Base-by-base conservation (phyloP, 2,113 vertebrate species). In the Seriola rivoliana region DNA sequence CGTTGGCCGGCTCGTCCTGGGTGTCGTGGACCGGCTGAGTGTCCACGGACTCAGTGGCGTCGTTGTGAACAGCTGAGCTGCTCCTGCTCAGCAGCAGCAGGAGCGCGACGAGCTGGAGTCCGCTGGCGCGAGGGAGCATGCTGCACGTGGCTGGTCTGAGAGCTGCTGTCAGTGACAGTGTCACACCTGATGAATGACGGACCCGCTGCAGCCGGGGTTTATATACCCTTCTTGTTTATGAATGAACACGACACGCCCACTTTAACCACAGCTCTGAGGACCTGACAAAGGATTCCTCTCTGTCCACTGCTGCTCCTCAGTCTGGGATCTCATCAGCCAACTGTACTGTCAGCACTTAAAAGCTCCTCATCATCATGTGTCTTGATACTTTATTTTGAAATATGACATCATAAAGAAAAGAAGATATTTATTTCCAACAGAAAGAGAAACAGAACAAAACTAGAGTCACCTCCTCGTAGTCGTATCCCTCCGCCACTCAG, bases 41-140 rank as follows among this genome's bases (percentile, higher is more conserved):
- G 1, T 32, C 5, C 8, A 68, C 3, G 0, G 86, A 71, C 82
- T 95, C 95, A 0, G 94, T 95, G 25, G 65, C 93, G 67, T 93
- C 74, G 57, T 95, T 95, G 32, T 91, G 80, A 29, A 94, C 77
- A 13, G 90, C 82, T 8, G 85, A 79, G 65, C 82, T 77, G 66
- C 74, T 79, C 42, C 66, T 75, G 68, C 90, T 63, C 57, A 93
- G 66, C 59, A 93, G 55, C 66, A 89, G 55, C 40, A 93, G 55
- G 55, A 93, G 73, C 23, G 70, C 19, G 11, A 92, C 23, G 23
- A 94, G 71, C 55, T 80, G 87, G 74, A 89, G 80, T 29, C 29
- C 73, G 10, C 80, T 3, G 69, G 72, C 68, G 42, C 42, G 65
- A 54, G 58, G 44, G 14, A 70, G 32, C 93, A 95, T 95, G 71